Conservation (phyloP, 2,797 vertebrate genomes). For the Sebastes steindachneri region DNA sequence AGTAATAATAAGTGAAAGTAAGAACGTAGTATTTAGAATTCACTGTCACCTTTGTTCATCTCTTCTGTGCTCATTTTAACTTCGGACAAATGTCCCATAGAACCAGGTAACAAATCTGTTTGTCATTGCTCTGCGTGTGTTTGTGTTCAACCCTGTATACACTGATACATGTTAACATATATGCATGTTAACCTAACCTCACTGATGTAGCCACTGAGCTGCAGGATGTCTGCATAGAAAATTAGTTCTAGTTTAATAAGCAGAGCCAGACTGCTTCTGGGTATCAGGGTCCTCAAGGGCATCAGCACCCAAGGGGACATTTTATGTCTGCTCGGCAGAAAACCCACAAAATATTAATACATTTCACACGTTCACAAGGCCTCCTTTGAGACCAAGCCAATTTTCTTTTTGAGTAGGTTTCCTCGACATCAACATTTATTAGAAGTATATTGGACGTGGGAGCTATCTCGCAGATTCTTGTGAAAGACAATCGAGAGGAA, state of each 20-base stretch:
- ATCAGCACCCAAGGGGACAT: constrained; percentile 18
- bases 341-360: constrained; percentile 16
- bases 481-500: constrained; percentile 7
- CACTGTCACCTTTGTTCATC: not conserved
- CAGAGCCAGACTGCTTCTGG: constrained; percentile 26
- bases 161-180: not conserved
- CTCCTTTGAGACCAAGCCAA: constrained; percentile 23
- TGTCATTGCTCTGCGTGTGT: not conserved
- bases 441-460: constrained; percentile 24
- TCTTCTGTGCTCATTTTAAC: not conserved
- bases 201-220: not conserved
- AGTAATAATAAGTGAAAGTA: too few species aligned
- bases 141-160: not conserved
- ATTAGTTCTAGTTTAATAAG: constrained; percentile 41
- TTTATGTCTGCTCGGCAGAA: constrained; percentile 21
- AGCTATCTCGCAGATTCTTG: not conserved
- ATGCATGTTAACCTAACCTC: constrained; percentile 7
- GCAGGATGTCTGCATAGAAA: constrained; percentile 4
- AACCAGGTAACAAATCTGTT: not conserved
- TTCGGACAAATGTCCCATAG: not conserved
- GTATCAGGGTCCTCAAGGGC: not conserved
- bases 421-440: constrained; percentile 24
- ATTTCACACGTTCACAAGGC: constrained; percentile 29
- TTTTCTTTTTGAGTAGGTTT: constrained; percentile 24
- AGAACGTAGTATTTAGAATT: too few species aligned